Conservation (phyloP, 1,140 invertebrate genomes). For the Drosophila equinoxialis region DNA sequence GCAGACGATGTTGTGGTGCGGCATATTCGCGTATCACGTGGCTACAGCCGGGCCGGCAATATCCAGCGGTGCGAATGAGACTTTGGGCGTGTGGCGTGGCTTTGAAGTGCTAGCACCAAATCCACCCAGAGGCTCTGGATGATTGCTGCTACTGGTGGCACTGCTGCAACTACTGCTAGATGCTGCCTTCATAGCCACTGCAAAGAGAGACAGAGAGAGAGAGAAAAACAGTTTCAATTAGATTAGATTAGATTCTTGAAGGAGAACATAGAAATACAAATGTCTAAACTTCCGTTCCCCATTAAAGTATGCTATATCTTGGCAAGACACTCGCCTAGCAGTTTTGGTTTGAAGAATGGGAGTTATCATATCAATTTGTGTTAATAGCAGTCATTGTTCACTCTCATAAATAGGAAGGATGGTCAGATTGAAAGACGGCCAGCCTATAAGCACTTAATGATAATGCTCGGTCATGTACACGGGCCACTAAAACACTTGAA, state of each 20-base stretch:
- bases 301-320: slow-evolving; percentile 37
- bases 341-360: slow-evolving; percentile 5
- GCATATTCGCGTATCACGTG: slow-evolving; percentile 82
- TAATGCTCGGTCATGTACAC: slow-evolving; percentile 80
- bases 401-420: slow-evolving; percentile 19
- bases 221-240: too few species aligned
- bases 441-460: slow-evolving; percentile 81
- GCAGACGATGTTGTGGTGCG: slow-evolving; percentile 89
- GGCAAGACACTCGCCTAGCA: not conserved
- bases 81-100: slow-evolving; percentile 60
- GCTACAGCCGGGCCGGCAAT: slow-evolving; percentile 57
- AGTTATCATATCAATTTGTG: slow-evolving; percentile 74
- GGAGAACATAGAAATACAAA: slow-evolving; percentile 14
- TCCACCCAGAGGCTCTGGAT: slow-evolving; percentile 53
- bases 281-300: slow-evolving; percentile 58
- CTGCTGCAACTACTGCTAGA: slow-evolving; percentile 70
- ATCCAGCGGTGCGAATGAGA: slow-evolving; percentile 77
- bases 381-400: slow-evolving; percentile 80
- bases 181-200: slow-evolving; percentile 82
- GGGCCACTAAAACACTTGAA: slow-evolving; percentile 80
- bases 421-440: slow-evolving; percentile 14
- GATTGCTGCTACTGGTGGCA: slow-evolving; percentile 73
- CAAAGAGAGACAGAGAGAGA: slow-evolving; percentile 1
- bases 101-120: slow-evolving; percentile 56
- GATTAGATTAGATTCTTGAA: too few species aligned